phyloP scores from a whole-genome alignment of 1,140 invertebrate genomes.

The Drosophila aff. region DNA sequence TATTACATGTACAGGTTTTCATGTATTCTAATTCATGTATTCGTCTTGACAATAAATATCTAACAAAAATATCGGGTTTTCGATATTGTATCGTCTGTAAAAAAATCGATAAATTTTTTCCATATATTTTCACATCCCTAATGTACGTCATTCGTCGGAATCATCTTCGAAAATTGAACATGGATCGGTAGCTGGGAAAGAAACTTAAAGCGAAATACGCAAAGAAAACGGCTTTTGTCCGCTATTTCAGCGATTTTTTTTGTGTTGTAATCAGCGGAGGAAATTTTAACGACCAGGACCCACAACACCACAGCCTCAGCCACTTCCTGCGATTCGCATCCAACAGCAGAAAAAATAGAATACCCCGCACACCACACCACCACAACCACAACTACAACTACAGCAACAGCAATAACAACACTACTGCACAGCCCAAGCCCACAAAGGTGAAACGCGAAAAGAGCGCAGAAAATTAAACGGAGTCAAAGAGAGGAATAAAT shows the following conservation, averaged over 20 bases:
- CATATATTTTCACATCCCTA: no score
- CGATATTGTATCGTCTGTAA: no score
- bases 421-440: constrained; percentile 43
- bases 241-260: constrained; percentile 85
- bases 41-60: no score
- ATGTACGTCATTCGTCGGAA: constrained; percentile 55
- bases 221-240: constrained; percentile 86
- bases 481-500: constrained; percentile 44
- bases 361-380: constrained; percentile 43
- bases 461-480: constrained; percentile 31
- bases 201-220: constrained; percentile 83
- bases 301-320: constrained; percentile 40
- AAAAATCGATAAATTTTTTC: no score
- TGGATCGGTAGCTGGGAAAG: constrained; percentile 85
- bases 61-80: no score
- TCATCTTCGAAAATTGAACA: constrained; percentile 85
- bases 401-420: constrained; percentile 25
- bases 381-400: constrained; percentile 29
- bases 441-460: constrained; percentile 65
- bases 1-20: no score
- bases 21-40: no score
- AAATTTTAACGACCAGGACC: constrained; percentile 74
- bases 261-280: constrained; percentile 80
- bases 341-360: constrained; percentile 48
- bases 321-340: constrained; percentile 60